Percentiles rank a stretch among this genome's conserved stretches.
These are phyloP conservation scores for Crenichthys baileyi DNA, from an alignment of 2,797 vertebrate genomes.

Conservation along the genomic window DNA sequence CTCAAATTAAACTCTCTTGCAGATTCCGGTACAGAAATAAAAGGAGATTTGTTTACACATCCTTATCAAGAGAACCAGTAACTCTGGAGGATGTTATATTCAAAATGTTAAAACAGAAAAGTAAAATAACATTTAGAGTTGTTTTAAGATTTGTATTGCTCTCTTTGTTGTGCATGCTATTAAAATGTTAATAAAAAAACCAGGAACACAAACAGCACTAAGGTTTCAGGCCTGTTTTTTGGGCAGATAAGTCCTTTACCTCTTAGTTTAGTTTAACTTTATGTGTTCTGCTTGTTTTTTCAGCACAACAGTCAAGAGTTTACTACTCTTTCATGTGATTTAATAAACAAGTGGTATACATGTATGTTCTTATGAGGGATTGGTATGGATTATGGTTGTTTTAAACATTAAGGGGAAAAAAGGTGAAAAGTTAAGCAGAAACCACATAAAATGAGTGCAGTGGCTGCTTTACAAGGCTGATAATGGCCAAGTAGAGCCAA, in stretches of 20 bases:
- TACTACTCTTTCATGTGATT: neutral
- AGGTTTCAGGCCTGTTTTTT: neutral
- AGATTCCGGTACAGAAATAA: too few relatives aligned
- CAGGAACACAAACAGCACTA: neutral
- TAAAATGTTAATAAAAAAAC: neutral
- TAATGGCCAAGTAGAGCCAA: conserved; percentile 29
- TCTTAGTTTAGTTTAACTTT: neutral
- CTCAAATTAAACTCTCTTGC: too few relatives aligned
- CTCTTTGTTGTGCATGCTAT: neutral
- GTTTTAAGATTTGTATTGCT: neutral
- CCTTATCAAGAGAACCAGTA: too few relatives aligned
- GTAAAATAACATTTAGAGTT: too few relatives aligned
- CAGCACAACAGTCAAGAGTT: neutral
- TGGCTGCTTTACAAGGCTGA: conserved; percentile 43
- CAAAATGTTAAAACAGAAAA: too few relatives aligned
- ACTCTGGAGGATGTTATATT: too few relatives aligned
- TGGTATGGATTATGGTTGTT: neutral
- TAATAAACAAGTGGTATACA: neutral
- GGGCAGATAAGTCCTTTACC: neutral
- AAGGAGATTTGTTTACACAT: too few relatives aligned
- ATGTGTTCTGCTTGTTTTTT: neutral
- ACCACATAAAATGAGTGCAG: conserved; percentile 9
- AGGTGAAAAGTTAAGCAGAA: conserved; percentile 23
- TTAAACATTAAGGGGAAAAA: neutral
- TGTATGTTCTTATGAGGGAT: neutral